Percentiles rank a stretch among this genome's conserved stretches.
These are phyloP conservation scores for Turdus rufiventris DNA, from an alignment of 2,113 vertebrate species.

Conservation along the genomic window DNA sequence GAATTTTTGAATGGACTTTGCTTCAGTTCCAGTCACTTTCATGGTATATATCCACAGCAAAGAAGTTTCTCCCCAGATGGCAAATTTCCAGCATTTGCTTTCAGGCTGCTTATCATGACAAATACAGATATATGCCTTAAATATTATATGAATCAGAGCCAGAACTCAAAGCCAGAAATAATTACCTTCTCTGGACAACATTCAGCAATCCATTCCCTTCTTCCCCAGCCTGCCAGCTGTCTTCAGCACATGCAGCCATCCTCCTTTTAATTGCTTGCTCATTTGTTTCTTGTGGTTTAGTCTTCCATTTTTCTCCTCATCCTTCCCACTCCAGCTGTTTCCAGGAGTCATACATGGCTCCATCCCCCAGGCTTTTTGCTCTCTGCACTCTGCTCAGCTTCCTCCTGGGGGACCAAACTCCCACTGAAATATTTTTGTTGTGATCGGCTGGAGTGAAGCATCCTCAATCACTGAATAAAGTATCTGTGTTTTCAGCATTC, in stretches of 20 bases:
- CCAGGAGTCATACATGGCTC: neutral
- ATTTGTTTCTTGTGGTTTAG: neutral
- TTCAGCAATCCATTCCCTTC: neutral
- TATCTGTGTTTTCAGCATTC: neutral
- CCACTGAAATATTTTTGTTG: neutral
- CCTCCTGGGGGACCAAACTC: neutral
- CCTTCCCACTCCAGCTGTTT: neutral
- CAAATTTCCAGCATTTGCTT: constrained; percentile 20
- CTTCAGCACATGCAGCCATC: neutral
- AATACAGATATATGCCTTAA: constrained; percentile 34
- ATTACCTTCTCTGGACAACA: constrained; percentile 9
- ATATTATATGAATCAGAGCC: constrained; percentile 17
- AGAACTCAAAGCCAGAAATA: constrained; percentile 16
- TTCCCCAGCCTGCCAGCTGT: neutral
- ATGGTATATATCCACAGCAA: neutral
- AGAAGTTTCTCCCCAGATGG: neutral
- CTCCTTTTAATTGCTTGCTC: neutral
- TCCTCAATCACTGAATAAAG: neutral
- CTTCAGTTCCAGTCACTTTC: neutral
- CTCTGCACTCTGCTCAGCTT: neutral
- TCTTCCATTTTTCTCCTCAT: neutral
- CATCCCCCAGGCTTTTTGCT: neutral
- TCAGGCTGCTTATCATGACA: constrained; percentile 21
- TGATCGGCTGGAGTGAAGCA: neutral
- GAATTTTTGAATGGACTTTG: constrained; percentile 4